Conservation (phyloP, 2,113 vertebrate species). For the Dendrocopos noguchii region DNA sequence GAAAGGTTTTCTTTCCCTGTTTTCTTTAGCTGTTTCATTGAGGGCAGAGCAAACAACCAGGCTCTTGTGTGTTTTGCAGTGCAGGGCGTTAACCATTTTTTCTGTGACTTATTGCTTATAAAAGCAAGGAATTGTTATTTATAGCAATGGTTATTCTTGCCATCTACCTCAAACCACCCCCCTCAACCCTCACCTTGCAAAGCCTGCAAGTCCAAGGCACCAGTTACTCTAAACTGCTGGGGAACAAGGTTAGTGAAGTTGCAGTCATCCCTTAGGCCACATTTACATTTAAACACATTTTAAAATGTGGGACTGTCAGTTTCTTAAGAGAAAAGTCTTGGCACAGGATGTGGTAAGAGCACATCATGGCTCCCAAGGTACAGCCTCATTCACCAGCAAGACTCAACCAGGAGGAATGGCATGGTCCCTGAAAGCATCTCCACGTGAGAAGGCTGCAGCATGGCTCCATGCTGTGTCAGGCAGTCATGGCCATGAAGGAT, state of each 20-base stretch:
- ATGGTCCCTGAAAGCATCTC: fast-evolving
- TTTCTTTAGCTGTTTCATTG: neutral
- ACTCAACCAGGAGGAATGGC: neutral
- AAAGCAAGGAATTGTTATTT: neutral
- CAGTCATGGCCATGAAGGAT: neutral
- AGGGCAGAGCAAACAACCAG: neutral
- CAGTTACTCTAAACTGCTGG: neutral
- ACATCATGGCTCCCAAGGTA: neutral
- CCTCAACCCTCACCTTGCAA: neutral
- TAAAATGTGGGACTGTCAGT: neutral
- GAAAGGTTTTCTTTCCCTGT: neutral
- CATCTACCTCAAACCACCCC: neutral
- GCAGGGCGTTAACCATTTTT: neutral
- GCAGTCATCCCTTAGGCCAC: neutral
- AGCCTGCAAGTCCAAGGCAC: neutral
- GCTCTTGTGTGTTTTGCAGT: neutral
- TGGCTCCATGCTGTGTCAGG: neutral
- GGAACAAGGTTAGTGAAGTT: neutral
- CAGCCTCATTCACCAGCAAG: neutral
- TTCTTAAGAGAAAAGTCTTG: neutral
- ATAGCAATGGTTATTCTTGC: neutral
- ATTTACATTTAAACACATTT: neutral
- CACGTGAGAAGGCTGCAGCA: neutral
- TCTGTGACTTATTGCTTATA: neutral
- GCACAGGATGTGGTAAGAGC: neutral